Evolutionary conservation across 2,797 vertebrate genomes (phyloP).

Genomic region (Salarias fasciatus): DNA sequence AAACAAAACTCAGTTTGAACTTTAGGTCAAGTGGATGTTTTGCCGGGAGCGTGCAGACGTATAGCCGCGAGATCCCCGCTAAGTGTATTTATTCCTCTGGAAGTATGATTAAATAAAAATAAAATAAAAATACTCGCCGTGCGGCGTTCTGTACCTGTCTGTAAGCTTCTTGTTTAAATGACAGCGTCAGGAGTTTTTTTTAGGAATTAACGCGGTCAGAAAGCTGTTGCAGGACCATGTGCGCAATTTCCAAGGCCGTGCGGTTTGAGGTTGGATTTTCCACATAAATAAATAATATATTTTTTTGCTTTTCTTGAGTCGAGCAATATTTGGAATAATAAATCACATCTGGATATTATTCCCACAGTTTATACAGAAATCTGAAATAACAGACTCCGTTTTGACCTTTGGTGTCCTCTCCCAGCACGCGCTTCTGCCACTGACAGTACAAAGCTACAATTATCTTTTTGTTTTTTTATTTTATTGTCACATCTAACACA

Average conservation of each 20-base stretch:
- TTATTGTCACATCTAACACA: constrained; percentile 1
- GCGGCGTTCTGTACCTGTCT: too few species aligned
- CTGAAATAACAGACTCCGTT: constrained; percentile 4
- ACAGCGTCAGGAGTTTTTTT: not conserved
- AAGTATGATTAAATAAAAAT: too few species aligned
- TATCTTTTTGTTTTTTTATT: too few species aligned
- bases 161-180: not conserved
- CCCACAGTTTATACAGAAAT: not conserved
- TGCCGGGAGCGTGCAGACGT: not conserved
- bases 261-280: not conserved
- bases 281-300: not conserved
- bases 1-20: too few species aligned
- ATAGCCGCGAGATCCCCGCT: constrained; percentile 25
- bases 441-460: not conserved
- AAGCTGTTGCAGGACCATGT: not conserved
- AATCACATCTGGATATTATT: not conserved
- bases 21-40: too few species aligned
- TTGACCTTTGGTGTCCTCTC: constrained; percentile 34
- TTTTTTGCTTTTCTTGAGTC: not conserved
- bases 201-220: not conserved
- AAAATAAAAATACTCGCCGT: too few species aligned
- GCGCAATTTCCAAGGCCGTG: constrained; percentile 24
- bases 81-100: constrained; percentile 26
- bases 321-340: not conserved
- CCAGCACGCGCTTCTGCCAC: not conserved